Conservation (phyloP, 2,113 vertebrate species). For the Aspidoscelis tigris region DNA sequence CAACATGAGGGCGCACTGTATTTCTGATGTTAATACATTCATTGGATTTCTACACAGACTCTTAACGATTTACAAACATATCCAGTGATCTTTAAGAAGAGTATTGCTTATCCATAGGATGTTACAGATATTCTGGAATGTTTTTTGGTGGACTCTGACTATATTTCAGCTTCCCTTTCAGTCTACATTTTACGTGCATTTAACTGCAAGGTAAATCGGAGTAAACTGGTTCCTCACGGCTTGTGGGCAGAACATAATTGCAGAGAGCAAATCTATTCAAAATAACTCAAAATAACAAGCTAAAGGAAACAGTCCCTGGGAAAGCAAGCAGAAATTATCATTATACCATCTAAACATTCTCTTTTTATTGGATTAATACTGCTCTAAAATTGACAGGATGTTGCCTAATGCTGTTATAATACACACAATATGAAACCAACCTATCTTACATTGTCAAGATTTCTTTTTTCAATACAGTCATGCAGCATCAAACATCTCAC, state of each 20-base stretch:
- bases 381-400: conserved; percentile 63
- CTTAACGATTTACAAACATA: conserved; percentile 33
- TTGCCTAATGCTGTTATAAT: conserved; percentile 69
- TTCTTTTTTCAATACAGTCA: conserved; percentile 57
- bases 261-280: conserved; percentile 29
- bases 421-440: conserved; percentile 49
- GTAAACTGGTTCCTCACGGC: conserved; percentile 53
- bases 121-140: conserved; percentile 26
- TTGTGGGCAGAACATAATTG: conserved; percentile 47
- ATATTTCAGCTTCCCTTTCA: conserved; percentile 13
- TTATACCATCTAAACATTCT: conserved; percentile 40
- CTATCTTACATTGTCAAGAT: conserved; percentile 53
- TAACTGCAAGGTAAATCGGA: conserved; percentile 51
- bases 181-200: conserved; percentile 49
- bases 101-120: conserved; percentile 51
- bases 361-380: conserved; percentile 60
- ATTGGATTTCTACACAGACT: conserved; percentile 35
- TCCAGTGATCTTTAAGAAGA: conserved; percentile 2
- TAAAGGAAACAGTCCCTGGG: conserved; percentile 58
- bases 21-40: conserved; percentile 48
- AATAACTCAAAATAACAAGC: conserved; percentile 40
- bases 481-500: conserved; percentile 67
- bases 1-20: background rate
- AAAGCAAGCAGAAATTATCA: conserved; percentile 42
- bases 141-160: conserved; percentile 17